Evolutionary conservation across 92 coral and sea anemone species (phyloP).

Genomic region (Diadumene lineata): DNA sequence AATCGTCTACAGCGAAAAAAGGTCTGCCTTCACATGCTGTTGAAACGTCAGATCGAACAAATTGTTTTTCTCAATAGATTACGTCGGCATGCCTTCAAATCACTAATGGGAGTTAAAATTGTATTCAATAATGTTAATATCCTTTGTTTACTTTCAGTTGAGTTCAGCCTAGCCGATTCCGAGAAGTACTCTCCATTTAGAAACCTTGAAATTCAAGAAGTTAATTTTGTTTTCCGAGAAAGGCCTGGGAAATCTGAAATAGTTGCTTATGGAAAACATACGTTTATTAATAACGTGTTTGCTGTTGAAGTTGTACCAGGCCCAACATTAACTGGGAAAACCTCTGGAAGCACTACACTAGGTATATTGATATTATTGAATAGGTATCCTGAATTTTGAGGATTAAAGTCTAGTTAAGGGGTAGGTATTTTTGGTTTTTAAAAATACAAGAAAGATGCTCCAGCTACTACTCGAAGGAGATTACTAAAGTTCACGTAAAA

Average conservation of each 20-base stretch:
- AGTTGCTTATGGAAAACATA: conserved; percentile 54
- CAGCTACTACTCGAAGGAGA: too few relatives aligned
- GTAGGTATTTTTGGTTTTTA: too few relatives aligned
- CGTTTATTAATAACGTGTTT: conserved; percentile 29
- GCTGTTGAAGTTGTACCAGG: conserved; percentile 48
- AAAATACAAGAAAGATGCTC: too few relatives aligned
- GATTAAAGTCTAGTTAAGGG: too few relatives aligned
- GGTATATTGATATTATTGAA: conserved; percentile 2
- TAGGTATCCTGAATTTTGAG: background rate
- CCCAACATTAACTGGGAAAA: conserved; percentile 24
- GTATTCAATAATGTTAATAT: too few relatives aligned
- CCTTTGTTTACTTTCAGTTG: conserved; percentile 19
- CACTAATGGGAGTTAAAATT: too few relatives aligned
- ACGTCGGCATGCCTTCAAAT: too few relatives aligned
- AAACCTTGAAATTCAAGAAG: conserved; percentile 35
- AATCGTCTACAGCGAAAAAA: too few relatives aligned
- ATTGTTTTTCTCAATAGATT: too few relatives aligned
- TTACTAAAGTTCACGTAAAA: too few relatives aligned
- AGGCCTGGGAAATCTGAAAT: conserved; percentile 28
- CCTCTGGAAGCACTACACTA: conserved; percentile 19
- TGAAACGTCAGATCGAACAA: too few relatives aligned
- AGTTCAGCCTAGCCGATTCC: conserved; percentile 54
- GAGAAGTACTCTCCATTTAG: conserved; percentile 38
- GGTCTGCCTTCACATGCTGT: too few relatives aligned
- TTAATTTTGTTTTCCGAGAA: conserved; percentile 45